These are phyloP conservation scores for Lepidocyrtinus sp. DNA, from an alignment of 2,888 invertebrate species.

Conservation along the genomic window DNA sequence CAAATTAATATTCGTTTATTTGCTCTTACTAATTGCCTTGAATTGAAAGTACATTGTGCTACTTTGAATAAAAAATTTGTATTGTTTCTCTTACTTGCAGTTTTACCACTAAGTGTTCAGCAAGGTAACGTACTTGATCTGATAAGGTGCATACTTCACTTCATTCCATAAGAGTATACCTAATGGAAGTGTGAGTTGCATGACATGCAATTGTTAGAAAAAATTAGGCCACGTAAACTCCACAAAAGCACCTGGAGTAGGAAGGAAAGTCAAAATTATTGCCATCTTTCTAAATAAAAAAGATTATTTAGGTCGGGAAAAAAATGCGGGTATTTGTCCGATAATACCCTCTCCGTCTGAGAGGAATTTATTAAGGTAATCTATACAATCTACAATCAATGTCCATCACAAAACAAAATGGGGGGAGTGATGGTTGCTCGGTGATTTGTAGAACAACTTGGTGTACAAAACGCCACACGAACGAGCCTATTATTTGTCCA, in stretches of 20 bases:
- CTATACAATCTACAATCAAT: neutral
- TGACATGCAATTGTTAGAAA: slow-evolving; percentile 1
- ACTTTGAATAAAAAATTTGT: too few relatives aligned
- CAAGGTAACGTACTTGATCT: too few relatives aligned
- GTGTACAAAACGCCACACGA: too few relatives aligned
- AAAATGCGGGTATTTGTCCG: neutral
- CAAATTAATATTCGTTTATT: neutral
- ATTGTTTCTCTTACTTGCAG: too few relatives aligned
- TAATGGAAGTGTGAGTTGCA: neutral
- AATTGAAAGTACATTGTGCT: neutral
- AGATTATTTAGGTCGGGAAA: neutral
- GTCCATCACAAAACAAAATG: too few relatives aligned
- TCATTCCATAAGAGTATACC: too few relatives aligned
- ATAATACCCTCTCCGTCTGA: neutral
- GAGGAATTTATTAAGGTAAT: too few relatives aligned
- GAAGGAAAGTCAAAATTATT: neutral
- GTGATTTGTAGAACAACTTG: neutral
- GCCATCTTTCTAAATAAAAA: neutral
- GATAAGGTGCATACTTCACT: too few relatives aligned
- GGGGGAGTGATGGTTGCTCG: too few relatives aligned
- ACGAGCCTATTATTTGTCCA: too few relatives aligned
- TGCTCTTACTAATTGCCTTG: neutral
- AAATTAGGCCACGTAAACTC: neutral
- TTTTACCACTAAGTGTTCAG: too few relatives aligned
- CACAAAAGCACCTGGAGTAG: neutral